Evolutionary conservation across 1,140 invertebrate genomes (phyloP).

Genomic region (Ptiloglossa arizonensis): DNA sequence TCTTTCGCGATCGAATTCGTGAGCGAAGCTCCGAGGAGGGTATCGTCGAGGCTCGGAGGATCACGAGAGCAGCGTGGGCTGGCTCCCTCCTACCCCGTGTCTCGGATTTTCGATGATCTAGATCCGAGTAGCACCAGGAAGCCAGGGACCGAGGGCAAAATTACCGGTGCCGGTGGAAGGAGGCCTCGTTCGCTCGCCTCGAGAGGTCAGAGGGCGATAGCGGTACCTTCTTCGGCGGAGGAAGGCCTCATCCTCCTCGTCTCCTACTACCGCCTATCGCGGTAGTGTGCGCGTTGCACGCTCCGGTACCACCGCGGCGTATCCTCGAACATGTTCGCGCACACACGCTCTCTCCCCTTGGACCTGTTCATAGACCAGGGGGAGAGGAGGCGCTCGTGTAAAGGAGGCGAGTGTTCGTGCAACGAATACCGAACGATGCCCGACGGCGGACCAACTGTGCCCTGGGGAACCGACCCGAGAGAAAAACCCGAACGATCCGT

Average conservation of each 20-base stretch:
- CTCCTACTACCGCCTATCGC: conserved; percentile 59
- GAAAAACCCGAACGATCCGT: conserved; percentile 6
- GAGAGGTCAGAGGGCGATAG: conserved; percentile 81
- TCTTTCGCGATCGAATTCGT: conserved; percentile 17
- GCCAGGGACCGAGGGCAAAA: conserved; percentile 75
- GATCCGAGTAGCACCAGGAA: conserved; percentile 77
- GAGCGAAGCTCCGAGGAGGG: neutral
- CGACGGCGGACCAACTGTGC: conserved; percentile 63
- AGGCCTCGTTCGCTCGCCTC: conserved; percentile 74
- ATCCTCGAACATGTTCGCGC: conserved; percentile 37
- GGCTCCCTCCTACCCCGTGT: neutral
- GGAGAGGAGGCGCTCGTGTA: conserved; percentile 6
- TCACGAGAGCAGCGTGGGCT: conserved; percentile 23
- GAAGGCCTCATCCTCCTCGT: conserved; percentile 70
- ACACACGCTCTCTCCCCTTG: conserved; percentile 2
- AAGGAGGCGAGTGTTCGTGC: conserved; percentile 67
- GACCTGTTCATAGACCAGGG: conserved; percentile 36
- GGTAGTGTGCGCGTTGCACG: conserved; percentile 65
- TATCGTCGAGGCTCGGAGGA: neutral
- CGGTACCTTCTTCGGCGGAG: conserved; percentile 76
- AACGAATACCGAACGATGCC: conserved; percentile 73
- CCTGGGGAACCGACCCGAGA: conserved; percentile 25
- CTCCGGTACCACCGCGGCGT: conserved; percentile 62
- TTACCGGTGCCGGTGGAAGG: conserved; percentile 76
- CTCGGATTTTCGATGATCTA: conserved; percentile 74